Evolutionary conservation across 2,797 vertebrate genomes (phyloP), one percentile per base, ranked within the genome.

Genomic region (Trichosurus vulpecula): DNA sequence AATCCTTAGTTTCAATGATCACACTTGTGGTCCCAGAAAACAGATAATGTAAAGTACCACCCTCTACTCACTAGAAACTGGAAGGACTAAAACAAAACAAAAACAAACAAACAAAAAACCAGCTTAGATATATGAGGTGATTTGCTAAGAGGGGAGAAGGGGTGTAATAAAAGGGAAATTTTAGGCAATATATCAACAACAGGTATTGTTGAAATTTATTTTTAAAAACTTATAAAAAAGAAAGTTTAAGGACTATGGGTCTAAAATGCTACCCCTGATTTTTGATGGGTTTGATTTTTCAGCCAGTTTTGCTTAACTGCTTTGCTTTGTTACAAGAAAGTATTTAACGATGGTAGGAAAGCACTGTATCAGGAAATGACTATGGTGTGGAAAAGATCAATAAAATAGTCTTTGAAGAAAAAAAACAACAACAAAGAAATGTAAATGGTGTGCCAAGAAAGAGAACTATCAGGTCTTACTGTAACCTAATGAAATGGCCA

Each of bases 401-500:
- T 25, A 87, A 87, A 87, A 87, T 47, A 87, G 47, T 47, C 56
- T 57, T 93, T 91, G 35, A 92, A 94, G 89, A 92, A 31, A 5
- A 54, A 87, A 27, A 61, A 19, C 74, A n/a, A n/a, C n/a, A n/a
- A 47, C 57, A 91, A 52, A 58, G 4, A 93, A 89, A 90, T 30
- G 27, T 1, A 14, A 16, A 51, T 31, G 47, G 54, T 47, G 27
- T 52, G 52, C 9, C 29, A 56, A 90, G 0, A 93, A 92, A 54
- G n/a, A 41, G 19, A 41, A 74, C 14, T 81, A 25, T 47, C 74
- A 47, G 22, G 19, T 19, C 41, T 47, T 35, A 91, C 29, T 9
- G 16, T 94, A 91, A 91, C 0, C 8, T 95, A 52, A 93, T 91
- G 9, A 93, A 91, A 56, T 51, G 92, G 27, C 2, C 55, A 56